Conservation (phyloP, 2,113 vertebrate species). For the Chlorodrepanis virens region DNA sequence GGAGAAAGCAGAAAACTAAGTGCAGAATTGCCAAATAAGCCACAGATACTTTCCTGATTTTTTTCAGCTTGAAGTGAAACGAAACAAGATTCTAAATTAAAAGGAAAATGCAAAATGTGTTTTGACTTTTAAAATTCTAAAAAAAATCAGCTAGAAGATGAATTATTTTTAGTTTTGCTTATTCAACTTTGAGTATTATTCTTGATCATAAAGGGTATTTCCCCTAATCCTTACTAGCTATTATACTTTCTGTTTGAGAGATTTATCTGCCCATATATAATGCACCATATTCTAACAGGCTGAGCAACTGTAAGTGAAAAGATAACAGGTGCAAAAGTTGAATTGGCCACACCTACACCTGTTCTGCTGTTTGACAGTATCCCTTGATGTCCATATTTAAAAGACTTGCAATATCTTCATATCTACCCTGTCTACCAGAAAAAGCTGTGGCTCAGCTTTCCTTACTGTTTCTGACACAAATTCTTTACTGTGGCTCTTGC, state of each 20-base stretch:
- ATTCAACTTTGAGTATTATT: not conserved
- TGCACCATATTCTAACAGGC: not conserved
- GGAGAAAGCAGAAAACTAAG: not conserved
- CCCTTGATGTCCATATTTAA: not conserved
- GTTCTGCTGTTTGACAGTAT: not conserved
- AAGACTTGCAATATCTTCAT: not conserved
- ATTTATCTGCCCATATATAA: not conserved
- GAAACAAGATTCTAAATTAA: not conserved
- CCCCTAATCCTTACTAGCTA: not conserved
- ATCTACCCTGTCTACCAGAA: not conserved
- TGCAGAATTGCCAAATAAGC: not conserved
- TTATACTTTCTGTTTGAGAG: not conserved
- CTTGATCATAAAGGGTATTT: not conserved
- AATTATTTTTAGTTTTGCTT: not conserved
- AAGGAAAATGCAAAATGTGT: not conserved
- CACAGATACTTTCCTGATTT: not conserved
- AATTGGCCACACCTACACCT: not conserved
- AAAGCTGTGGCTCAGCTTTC: not conserved
- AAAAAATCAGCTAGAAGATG: not conserved
- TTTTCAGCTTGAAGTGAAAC: not conserved
- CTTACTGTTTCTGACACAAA: not conserved
- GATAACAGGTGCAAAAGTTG: not conserved
- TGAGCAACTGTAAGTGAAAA: not conserved
- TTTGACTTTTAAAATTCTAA: not conserved
- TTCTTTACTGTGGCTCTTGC: not conserved